Conservation (phyloP, 2,113 vertebrate genomes). For the Tylochromis polylepis region DNA sequence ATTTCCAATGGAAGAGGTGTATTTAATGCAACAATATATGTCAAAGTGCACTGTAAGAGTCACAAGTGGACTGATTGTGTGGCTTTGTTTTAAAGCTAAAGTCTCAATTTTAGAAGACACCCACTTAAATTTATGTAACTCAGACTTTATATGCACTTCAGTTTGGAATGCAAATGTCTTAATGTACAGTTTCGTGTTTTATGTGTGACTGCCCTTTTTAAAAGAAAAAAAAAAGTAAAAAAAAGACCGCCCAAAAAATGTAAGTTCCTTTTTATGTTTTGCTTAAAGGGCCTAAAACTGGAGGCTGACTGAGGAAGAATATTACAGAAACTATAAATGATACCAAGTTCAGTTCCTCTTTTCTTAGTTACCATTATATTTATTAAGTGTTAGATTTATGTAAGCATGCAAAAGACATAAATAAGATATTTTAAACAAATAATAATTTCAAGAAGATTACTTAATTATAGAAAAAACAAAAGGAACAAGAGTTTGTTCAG, state of each 20-base stretch:
- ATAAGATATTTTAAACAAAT: neutral
- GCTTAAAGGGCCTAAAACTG: neutral
- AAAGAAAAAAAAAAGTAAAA: too few relatives aligned
- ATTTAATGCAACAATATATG: accelerated
- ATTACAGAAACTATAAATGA: neutral
- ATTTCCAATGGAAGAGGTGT: neutral
- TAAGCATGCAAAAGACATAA: neutral
- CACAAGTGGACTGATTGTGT: neutral
- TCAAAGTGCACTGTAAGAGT: neutral
- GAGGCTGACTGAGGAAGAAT: neutral
- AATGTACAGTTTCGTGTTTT: neutral
- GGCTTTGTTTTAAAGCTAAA: neutral
- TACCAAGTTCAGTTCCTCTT: neutral
- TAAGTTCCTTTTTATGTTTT: neutral
- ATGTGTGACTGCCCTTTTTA: neutral
- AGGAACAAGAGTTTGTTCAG: accelerated
- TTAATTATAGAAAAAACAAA: neutral
- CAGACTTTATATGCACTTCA: neutral
- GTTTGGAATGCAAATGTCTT: neutral
- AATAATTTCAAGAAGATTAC: neutral
- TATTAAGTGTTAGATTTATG: neutral
- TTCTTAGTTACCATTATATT: neutral
- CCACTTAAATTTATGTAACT: neutral
- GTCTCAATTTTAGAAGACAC: neutral
- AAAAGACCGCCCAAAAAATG: accelerated